phyloP scores from a whole-genome alignment of 2,888 invertebrate species.

The Cylloceria caligata region DNA sequence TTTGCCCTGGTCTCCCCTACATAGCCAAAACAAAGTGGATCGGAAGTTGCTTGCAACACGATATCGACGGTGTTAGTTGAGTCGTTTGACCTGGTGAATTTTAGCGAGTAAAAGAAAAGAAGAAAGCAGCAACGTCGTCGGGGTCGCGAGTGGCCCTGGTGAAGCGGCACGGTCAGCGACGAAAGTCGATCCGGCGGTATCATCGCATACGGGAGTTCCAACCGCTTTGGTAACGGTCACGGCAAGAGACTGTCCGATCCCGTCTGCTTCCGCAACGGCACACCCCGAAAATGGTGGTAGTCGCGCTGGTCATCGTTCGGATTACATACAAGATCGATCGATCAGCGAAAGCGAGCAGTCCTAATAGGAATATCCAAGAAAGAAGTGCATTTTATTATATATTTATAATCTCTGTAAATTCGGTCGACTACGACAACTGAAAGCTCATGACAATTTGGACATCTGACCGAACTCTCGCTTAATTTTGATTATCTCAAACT shows the following conservation, averaged over 20 bases:
- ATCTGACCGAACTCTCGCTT: background rate
- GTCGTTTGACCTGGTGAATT: conserved; percentile 30
- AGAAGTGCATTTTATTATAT: background rate
- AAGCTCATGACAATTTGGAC: no score
- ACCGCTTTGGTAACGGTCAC: conserved; percentile 37
- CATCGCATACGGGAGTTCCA: conserved; percentile 57
- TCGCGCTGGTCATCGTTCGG: conserved; percentile 18
- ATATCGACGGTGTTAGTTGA: background rate
- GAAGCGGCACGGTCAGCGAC: conserved; percentile 44
- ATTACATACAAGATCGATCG: background rate
- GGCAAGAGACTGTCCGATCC: conserved; percentile 34
- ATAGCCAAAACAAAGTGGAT: no score
- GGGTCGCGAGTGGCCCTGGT: conserved; percentile 20
- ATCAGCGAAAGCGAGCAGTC: conserved; percentile 1
- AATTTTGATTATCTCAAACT: conserved; percentile 39
- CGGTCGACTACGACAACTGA: background rate
- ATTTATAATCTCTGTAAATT: background rate
- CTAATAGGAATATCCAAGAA: background rate
- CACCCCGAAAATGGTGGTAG: conserved; percentile 6
- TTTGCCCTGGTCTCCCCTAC: no score
- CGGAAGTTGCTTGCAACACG: background rate
- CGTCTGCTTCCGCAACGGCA: conserved; percentile 34
- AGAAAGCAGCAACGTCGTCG: conserved; percentile 2
- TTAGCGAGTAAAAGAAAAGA: conserved; percentile 40
- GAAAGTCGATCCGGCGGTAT: conserved; percentile 61